Percentiles rank a stretch among this genome's conserved stretches.
phyloP scores from a whole-genome alignment of 2,797 vertebrate species.

The Sebastes kiyomatsui region DNA sequence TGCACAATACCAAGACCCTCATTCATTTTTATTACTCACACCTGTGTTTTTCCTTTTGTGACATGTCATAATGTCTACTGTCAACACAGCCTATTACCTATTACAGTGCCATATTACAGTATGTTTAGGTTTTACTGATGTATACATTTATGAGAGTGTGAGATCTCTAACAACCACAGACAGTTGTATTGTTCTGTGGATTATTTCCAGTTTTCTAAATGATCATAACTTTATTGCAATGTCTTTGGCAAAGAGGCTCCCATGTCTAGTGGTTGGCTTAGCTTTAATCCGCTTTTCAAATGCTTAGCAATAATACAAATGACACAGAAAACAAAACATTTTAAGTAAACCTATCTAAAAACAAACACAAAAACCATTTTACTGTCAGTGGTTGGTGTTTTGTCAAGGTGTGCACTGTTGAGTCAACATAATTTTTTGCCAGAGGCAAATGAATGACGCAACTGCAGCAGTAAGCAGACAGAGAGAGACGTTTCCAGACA shows the following conservation, averaged over 20 bases:
- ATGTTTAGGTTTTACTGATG: background rate
- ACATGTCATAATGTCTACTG: background rate
- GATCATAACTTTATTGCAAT: background rate
- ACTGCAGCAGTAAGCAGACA: background rate
- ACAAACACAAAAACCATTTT: conserved; percentile 2
- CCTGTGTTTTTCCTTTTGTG: background rate
- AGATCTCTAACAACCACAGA: background rate
- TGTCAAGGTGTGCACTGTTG: conserved; percentile 21
- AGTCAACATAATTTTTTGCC: conserved; percentile 24
- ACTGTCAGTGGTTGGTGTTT: background rate
- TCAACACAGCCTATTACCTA: background rate
- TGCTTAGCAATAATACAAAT: conserved; percentile 4
- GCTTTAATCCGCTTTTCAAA: background rate
- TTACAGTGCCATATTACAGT: background rate
- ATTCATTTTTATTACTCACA: background rate
- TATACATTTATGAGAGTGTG: background rate
- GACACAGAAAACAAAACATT: background rate
- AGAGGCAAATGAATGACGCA: conserved; percentile 17
- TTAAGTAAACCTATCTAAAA: background rate
- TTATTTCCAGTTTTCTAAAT: background rate
- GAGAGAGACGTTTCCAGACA: background rate
- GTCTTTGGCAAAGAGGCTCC: background rate
- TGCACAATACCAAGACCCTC: background rate
- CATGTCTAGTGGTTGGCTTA: background rate
- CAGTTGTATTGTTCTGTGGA: background rate